Conservation (phyloP, 2,113 vertebrate genomes). For the Tetrao urogallus region DNA sequence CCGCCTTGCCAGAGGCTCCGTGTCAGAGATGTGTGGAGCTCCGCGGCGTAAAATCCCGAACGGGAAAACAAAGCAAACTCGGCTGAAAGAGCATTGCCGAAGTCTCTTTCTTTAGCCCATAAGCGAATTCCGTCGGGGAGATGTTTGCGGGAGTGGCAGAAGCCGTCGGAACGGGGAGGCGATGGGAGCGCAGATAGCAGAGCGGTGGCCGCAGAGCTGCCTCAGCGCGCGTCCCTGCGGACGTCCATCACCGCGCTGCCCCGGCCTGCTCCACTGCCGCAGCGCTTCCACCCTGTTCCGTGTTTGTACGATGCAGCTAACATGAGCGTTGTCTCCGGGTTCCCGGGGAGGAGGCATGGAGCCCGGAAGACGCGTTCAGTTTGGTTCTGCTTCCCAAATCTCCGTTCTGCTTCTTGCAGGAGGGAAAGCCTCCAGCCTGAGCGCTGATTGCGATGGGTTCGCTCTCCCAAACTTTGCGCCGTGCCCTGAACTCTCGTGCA, state of each 20-base stretch:
- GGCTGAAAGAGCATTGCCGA: conserved; percentile 52
- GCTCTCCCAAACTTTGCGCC: background rate
- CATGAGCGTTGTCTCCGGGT: background rate
- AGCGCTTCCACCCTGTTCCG: background rate
- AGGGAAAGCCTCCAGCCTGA: background rate
- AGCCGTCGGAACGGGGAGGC: conserved; percentile 73
- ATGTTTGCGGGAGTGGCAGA: conserved; percentile 81
- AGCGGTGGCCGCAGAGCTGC: conserved; percentile 12
- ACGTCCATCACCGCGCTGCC: conserved; percentile 62
- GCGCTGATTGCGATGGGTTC: background rate
- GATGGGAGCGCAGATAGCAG: conserved; percentile 66
- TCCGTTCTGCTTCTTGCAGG: background rate
- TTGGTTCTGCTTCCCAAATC: background rate
- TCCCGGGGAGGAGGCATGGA: background rate
- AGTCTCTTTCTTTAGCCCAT: conserved; percentile 74
- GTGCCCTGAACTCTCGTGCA: background rate
- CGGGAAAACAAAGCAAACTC: conserved; percentile 80
- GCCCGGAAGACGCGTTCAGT: background rate
- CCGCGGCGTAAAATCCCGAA: conserved; percentile 80
- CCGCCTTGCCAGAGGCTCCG: background rate
- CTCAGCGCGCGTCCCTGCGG: conserved; percentile 49
- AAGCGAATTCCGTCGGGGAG: conserved; percentile 78
- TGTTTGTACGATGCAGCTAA: conserved; percentile 37
- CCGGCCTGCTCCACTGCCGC: conserved; percentile 51
- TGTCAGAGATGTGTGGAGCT: conserved; percentile 39